Percentiles rank a stretch among this genome's conserved stretches.
Conservation (phyloP, 2,113 vertebrate species). For the Anhinga anhinga region DNA sequence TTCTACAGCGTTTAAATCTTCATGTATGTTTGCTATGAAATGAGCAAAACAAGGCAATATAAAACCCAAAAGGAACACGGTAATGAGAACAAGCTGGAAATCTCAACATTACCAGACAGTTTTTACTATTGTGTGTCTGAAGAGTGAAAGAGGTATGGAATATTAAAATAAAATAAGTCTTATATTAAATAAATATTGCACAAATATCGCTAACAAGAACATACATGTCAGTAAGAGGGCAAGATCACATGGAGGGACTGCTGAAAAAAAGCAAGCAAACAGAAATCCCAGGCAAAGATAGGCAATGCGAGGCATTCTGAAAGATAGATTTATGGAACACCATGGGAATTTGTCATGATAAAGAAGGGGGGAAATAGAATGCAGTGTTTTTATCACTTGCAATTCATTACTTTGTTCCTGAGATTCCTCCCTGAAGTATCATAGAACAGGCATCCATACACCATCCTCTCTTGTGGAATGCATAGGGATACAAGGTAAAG, state of each 20-base stretch:
- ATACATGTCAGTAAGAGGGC: not conserved
- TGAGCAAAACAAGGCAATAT: not conserved
- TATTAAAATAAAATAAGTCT: not conserved
- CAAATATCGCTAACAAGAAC: not conserved
- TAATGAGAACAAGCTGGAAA: not conserved
- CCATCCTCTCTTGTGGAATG: not conserved
- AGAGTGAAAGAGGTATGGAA: not conserved
- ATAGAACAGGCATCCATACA: fast-evolving
- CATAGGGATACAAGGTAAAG: not conserved
- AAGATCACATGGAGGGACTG: not conserved
- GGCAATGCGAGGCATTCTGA: not conserved
- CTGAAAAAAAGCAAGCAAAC: not conserved
- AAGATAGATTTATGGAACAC: not conserved
- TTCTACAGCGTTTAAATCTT: not conserved
- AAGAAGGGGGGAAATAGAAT: not conserved
- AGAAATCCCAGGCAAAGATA: not conserved
- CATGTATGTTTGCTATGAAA: not conserved
- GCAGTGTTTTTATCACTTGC: not conserved
- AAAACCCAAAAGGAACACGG: not conserved
- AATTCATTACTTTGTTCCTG: not conserved
- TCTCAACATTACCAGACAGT: not conserved
- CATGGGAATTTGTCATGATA: not conserved
- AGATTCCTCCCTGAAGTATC: not conserved
- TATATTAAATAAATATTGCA: not conserved
- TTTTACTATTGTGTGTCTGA: not conserved